Conservation (phyloP, 2,888 invertebrate genomes). For the Leptogaster cylindrica region DNA sequence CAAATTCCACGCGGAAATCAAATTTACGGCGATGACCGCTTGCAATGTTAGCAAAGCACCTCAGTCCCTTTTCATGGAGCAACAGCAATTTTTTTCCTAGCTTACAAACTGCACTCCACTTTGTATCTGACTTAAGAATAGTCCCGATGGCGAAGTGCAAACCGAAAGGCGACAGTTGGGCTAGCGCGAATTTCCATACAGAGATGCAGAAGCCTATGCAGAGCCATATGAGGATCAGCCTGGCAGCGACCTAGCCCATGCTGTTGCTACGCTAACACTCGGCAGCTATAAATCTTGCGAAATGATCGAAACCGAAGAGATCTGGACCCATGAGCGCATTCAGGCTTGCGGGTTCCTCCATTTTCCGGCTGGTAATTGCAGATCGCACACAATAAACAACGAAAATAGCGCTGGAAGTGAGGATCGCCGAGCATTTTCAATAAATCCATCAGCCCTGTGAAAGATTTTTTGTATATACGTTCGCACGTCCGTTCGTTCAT, state of each 20-base stretch:
- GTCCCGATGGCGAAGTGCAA: neutral
- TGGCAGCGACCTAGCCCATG: neutral
- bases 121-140: constrained; percentile 27
- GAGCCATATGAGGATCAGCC: constrained; percentile 23
- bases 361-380: constrained; percentile 32
- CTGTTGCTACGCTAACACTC: constrained; percentile 19
- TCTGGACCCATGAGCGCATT: constrained; percentile 7
- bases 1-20: constrained; percentile 13
- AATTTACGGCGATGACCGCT: neutral
- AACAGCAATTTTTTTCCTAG: neutral
- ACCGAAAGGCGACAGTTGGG: constrained; percentile 24
- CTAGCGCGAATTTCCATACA: constrained; percentile 17
- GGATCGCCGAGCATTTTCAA: constrained; percentile 43
- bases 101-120: constrained; percentile 16
- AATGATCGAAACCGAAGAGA: constrained; percentile 17
- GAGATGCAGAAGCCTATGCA: constrained; percentile 13
- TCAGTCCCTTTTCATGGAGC: neutral
- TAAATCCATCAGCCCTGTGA: constrained; percentile 46
- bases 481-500: constrained; percentile 21
- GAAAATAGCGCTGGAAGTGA: constrained; percentile 33
- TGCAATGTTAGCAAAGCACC: too few species aligned
- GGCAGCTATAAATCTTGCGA: constrained; percentile 16
- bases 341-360: constrained; percentile 3
- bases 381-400: constrained; percentile 44
- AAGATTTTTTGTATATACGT: constrained; percentile 44